Percentiles rank a stretch among this genome's conserved stretches.
phyloP scores from a whole-genome alignment of 2,113 vertebrate genomes.

The Centropus unirufus region DNA sequence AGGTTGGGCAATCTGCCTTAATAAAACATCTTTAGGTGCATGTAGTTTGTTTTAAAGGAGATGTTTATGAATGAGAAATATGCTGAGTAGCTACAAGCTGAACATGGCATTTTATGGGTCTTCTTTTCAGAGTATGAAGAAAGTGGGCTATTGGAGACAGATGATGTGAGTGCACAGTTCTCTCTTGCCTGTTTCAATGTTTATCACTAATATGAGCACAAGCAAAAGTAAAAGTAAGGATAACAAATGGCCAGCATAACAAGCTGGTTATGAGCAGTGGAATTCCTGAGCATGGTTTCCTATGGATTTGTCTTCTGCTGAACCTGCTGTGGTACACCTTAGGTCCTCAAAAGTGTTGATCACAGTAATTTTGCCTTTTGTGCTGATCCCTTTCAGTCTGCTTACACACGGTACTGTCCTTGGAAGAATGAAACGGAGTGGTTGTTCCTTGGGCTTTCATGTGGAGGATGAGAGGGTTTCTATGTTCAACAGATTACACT shows the following conservation, averaged over 20 bases:
- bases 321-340: neutral
- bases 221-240: neutral
- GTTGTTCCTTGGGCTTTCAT: neutral
- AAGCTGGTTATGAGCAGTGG: neutral
- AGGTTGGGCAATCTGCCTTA: neutral
- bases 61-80: neutral
- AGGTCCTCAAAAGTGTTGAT: neutral
- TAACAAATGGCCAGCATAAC: neutral
- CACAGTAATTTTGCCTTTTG: neutral
- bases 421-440: neutral
- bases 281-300: neutral
- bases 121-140: conserved; percentile 94
- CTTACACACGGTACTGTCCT: neutral
- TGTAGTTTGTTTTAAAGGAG: neutral
- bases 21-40: neutral
- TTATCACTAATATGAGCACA: neutral
- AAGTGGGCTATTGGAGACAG: conserved; percentile 94
- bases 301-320: neutral
- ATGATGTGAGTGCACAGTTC: conserved; percentile 87
- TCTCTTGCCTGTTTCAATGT: neutral
- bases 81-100: neutral
- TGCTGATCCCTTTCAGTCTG: neutral
- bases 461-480: neutral
- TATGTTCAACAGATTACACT: neutral
- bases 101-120: conserved; percentile 45